Conservation (phyloP, 2,113 vertebrate species). For the Neogale vison region DNA sequence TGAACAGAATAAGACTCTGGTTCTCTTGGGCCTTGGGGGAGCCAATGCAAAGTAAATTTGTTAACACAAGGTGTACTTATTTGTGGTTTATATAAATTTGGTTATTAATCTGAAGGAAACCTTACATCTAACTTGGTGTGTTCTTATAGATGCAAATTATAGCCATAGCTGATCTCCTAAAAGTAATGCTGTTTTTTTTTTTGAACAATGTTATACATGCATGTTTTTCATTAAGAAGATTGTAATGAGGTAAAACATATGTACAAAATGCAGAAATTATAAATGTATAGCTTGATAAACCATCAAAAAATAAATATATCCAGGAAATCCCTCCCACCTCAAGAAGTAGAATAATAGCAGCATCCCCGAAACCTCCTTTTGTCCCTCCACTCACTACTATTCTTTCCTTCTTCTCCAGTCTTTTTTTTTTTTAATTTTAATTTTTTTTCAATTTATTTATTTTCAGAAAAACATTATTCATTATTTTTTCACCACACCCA, state of each 20-base stretch:
- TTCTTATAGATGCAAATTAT: not conserved
- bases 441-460: no score
- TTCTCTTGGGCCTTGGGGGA: not conserved
- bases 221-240: not conserved
- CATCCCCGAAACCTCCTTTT: not conserved
- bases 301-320: not conserved
- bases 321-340: not conserved
- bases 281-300: not conserved
- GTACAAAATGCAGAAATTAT: not conserved
- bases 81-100: not conserved
- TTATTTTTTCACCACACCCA: no score
- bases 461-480: no score
- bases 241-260: not conserved
- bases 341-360: not conserved
- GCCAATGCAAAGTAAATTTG: not conserved
- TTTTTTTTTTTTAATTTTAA: no score
- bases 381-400: not conserved
- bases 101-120: not conserved
- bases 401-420: not conserved
- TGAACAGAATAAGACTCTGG: not conserved
- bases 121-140: not conserved
- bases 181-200: not conserved
- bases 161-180: not conserved
- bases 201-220: not conserved
- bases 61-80: not conserved